These are phyloP conservation scores for Diabrotica virgifera DNA, from an alignment of 1,140 invertebrate genomes.

Conservation along the genomic window DNA sequence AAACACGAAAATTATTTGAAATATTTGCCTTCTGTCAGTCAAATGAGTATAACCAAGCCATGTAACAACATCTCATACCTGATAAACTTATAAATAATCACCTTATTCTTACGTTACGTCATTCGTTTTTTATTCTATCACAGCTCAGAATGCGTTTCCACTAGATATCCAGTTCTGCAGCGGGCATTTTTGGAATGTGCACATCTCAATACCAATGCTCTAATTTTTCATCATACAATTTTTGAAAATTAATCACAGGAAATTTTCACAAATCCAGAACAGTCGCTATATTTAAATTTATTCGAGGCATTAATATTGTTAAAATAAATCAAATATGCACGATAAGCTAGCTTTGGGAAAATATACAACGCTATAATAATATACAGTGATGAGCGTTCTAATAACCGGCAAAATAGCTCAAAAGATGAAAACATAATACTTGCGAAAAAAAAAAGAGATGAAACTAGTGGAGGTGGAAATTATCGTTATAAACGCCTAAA, in stretches of 20 bases:
- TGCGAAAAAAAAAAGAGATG: too few relatives aligned
- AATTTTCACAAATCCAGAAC: too few relatives aligned
- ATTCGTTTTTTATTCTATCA: constrained; percentile 38
- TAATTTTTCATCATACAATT: not conserved
- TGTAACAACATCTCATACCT: not conserved
- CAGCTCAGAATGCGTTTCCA: constrained; percentile 27
- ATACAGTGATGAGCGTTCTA: too few relatives aligned
- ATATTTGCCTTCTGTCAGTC: not conserved
- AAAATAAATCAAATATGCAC: not conserved
- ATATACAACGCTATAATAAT: too few relatives aligned
- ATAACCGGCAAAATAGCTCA: too few relatives aligned
- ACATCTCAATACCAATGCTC: not conserved
- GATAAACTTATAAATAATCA: constrained; percentile 12
- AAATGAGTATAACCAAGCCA: not conserved
- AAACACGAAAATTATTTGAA: too few relatives aligned
- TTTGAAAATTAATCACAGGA: too few relatives aligned
- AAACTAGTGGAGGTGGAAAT: too few relatives aligned
- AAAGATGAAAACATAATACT: too few relatives aligned
- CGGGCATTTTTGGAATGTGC: constrained; percentile 12
- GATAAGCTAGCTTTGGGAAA: too few relatives aligned
- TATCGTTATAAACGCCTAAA: too few relatives aligned
- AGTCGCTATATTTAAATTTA: not conserved
- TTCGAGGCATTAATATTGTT: not conserved
- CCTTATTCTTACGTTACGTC: constrained; percentile 30
- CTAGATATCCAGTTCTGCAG: constrained; percentile 8